Conservation (phyloP, 53 echinoderm and acorn worm species). For the Crossaster papposus region DNA sequence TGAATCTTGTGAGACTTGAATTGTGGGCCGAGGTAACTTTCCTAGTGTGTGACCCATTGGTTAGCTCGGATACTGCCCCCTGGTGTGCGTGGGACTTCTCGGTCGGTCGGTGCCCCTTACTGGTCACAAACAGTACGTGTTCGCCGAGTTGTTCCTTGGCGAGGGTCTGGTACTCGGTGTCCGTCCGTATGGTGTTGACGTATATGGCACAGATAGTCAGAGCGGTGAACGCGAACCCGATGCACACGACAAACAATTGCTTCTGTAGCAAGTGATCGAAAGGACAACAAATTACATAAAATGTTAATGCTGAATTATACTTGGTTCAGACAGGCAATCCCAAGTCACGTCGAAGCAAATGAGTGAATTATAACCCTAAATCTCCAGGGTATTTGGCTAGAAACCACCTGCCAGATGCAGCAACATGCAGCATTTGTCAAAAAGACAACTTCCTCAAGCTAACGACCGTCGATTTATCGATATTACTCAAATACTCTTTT, state of each 20-base stretch:
- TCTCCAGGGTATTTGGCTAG: no score
- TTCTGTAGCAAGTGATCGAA: conserved; percentile 10
- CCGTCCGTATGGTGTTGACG: background rate
- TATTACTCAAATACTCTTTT: no score
- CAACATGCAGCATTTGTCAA: no score
- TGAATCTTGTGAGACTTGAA: background rate
- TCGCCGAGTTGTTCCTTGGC: background rate
- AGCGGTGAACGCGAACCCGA: background rate
- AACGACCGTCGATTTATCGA: no score
- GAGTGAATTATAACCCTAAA: no score
- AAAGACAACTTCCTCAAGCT: no score
- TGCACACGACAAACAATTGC: background rate
- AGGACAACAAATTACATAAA: no score
- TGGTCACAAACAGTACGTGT: background rate
- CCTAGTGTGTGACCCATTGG: background rate
- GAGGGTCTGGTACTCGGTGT: background rate
- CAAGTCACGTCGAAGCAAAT: no score
- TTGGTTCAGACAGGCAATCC: no score
- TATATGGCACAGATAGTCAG: conserved; percentile 17
- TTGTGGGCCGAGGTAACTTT: background rate
- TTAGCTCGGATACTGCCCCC: background rate
- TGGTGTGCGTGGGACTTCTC: background rate
- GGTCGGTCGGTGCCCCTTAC: background rate
- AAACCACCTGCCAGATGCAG: no score
- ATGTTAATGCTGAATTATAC: no score